Conservation (phyloP, 2,113 vertebrate genomes). For the Cochlearius cochlearius region DNA sequence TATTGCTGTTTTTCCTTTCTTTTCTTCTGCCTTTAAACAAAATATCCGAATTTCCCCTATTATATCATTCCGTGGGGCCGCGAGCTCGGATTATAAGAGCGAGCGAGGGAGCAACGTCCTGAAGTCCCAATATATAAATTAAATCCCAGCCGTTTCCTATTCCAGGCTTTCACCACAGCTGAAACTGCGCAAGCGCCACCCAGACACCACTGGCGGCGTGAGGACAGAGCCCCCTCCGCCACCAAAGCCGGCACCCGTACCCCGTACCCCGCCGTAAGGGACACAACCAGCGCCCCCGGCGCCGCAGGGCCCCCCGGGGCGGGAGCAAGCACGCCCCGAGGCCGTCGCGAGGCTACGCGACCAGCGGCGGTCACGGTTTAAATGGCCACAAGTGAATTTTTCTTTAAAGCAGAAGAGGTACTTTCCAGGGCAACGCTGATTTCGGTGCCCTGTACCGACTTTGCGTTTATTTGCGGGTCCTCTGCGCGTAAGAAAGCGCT, state of each 20-base stretch:
- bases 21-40: neutral
- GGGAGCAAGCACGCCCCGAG: too few relatives aligned
- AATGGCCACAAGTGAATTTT: neutral
- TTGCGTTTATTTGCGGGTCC: neutral
- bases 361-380: neutral
- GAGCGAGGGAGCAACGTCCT: neutral
- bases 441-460: neutral
- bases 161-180: neutral
- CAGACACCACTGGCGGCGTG: neutral
- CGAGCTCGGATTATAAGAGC: neutral
- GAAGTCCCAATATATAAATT: slow-evolving; percentile 27
- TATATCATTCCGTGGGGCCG: slow-evolving; percentile 35
- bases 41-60: slow-evolving; percentile 37
- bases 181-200: neutral
- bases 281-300: too few relatives aligned
- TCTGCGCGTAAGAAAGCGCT: neutral
- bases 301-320: too few relatives aligned
- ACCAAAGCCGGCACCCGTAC: too few relatives aligned
- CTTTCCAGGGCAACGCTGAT: neutral
- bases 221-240: too few relatives aligned
- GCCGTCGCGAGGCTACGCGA: neutral
- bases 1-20: neutral
- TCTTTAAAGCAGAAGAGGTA: neutral
- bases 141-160: slow-evolving; percentile 11
- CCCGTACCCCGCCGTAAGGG: too few relatives aligned